These are phyloP conservation scores for Oligia latruncula DNA, from an alignment of 2,888 invertebrate genomes.

Conservation along the genomic window DNA sequence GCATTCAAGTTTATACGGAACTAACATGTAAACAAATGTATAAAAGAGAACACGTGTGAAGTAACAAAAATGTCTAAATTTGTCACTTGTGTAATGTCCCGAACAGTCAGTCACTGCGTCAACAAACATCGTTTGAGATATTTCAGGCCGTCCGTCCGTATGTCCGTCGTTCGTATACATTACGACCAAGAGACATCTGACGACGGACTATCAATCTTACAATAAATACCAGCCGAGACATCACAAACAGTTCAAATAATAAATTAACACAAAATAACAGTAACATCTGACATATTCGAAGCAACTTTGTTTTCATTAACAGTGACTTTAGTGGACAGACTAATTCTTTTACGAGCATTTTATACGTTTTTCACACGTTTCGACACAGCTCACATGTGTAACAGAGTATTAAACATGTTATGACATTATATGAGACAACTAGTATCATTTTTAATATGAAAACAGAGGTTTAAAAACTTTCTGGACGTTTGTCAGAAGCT, in stretches of 20 bases:
- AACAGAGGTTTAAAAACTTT: conserved; percentile 68
- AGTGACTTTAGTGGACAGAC: conserved; percentile 84
- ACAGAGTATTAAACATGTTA: conserved; percentile 80
- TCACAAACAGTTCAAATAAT: conserved; percentile 68
- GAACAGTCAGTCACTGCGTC: conserved; percentile 77
- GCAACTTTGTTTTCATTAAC: conserved; percentile 73
- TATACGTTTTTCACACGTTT: conserved; percentile 86
- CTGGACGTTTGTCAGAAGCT: conserved; percentile 73
- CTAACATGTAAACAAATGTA: conserved; percentile 62
- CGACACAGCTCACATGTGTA: conserved; percentile 68
- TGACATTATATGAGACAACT: conserved; percentile 83
- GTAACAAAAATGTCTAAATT: conserved; percentile 74
- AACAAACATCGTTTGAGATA: conserved; percentile 86
- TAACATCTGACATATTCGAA: conserved; percentile 52
- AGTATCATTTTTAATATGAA: conserved; percentile 84
- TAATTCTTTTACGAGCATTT: conserved; percentile 81
- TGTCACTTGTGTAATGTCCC: conserved; percentile 80
- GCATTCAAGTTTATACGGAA: conserved; percentile 53
- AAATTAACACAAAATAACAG: conserved; percentile 60
- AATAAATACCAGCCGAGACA: conserved; percentile 84
- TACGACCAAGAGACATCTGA: conserved; percentile 86
- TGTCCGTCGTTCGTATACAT: conserved; percentile 72
- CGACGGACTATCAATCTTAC: conserved; percentile 88
- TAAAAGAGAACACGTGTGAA: conserved; percentile 71
- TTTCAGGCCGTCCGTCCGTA: conserved; percentile 78